phyloP scores from a whole-genome alignment of 1,140 invertebrate genomes.

The Atta texana region DNA sequence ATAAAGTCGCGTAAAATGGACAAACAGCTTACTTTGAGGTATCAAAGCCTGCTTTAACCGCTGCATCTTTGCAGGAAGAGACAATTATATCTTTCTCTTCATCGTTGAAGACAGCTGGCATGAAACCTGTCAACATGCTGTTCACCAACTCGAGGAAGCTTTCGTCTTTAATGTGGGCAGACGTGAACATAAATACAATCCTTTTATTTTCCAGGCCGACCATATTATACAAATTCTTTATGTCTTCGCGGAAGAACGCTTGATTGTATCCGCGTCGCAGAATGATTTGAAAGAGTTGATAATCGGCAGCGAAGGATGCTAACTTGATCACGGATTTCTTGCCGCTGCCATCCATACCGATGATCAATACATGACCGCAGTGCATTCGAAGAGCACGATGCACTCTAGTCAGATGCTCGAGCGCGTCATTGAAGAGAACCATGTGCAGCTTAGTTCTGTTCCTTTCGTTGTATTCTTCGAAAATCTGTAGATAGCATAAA shows the following conservation, averaged over 20 bases:
- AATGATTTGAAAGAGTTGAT: constrained; percentile 93
- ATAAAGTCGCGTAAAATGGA: background rate
- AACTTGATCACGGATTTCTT: constrained; percentile 92
- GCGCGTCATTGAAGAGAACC: constrained; percentile 95
- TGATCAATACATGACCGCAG: constrained; percentile 93
- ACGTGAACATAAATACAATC: constrained; percentile 94
- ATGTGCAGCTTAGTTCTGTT: constrained; percentile 89
- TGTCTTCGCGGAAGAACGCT: constrained; percentile 93
- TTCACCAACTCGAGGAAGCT: constrained; percentile 96
- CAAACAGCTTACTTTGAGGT: background rate
- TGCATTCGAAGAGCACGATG: constrained; percentile 94
- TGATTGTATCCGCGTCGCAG: constrained; percentile 94
- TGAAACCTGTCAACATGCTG: constrained; percentile 95
- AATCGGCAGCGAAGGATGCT: constrained; percentile 92
- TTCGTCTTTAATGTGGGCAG: constrained; percentile 92
- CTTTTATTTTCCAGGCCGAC: constrained; percentile 92
- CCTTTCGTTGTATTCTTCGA: constrained; percentile 94
- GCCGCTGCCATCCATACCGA: constrained; percentile 95
- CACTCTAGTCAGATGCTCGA: constrained; percentile 95
- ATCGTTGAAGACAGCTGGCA: constrained; percentile 93
- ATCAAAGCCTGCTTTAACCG: constrained; percentile 89
- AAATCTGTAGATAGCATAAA: constrained; percentile 87
- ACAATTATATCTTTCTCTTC: constrained; percentile 95
- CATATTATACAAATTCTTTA: constrained; percentile 91
- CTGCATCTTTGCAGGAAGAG: constrained; percentile 88